Evolutionary conservation across 2,113 vertebrate species (phyloP), one percentile per base, ranked within the genome.

Genomic region (Zosterops japonicus): DNA sequence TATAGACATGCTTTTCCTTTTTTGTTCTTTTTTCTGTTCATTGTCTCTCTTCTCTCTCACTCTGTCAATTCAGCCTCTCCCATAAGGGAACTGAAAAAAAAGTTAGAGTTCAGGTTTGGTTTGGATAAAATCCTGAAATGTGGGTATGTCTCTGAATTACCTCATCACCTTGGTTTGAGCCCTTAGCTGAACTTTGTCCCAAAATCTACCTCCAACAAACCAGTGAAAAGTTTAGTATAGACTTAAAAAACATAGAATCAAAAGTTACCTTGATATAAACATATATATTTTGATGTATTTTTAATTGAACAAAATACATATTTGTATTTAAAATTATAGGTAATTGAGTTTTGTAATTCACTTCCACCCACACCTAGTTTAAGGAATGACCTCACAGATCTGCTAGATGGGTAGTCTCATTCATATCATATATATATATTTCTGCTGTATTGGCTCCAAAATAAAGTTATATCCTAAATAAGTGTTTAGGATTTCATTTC

Each of bases 111-210:
- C 84, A 93, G 79, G 64, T 95, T 95, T 96, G 75, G 84, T 87
- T 95, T 96, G 92, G 93, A 94, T 96, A 83, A 86, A 96, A 92
- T 96, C 90, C 92, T 90, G 71, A 80, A 94, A 77, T 88, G 52
- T 81, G 64, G 56, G 89, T 83, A 56, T 83, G 67, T 86, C 71
- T 93, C 92, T 93, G 82, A 90, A 96, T 95, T 94, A 93, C 79
- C 83, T 96, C 90, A 96, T 95, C 39, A 1, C 91, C 95, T 95
- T 15, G 35, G 47, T 91, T 90, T 90, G 68, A 91, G 90, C 83
- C 85, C 71, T 95, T 67, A 96, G 79, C 46, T 94, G 85, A 96
- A 97, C 90, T 92, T 80, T 63, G 76, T 92, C 75, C 94, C 81
- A 67, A 83, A 88, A 90, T 86, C 82, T 27, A 81, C 83, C 85